Conservation (phyloP, 2,888 invertebrate species). For the Gryllus longicercus region DNA sequence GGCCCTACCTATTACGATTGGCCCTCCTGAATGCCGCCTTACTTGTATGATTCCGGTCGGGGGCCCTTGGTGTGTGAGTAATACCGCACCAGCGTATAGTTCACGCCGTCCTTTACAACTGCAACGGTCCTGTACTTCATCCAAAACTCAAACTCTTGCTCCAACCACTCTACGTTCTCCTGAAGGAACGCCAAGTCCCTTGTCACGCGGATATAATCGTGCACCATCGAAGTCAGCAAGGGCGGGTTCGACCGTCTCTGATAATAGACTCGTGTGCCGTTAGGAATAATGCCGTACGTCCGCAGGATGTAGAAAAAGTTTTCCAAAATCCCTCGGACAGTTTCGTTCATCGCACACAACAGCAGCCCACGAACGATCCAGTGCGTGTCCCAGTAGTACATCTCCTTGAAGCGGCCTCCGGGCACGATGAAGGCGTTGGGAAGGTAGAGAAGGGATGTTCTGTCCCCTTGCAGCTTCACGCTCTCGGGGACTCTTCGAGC, state of each 20-base stretch:
- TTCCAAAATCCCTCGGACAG: constrained; percentile 69
- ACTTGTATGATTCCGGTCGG: constrained; percentile 67
- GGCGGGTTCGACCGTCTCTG: constrained; percentile 68
- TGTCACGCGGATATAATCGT: constrained; percentile 63
- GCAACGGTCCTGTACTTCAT: constrained; percentile 55
- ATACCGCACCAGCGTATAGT: constrained; percentile 59
- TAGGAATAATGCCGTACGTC: constrained; percentile 68
- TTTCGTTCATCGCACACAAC: constrained; percentile 69
- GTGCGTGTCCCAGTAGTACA: constrained; percentile 86
- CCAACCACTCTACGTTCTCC: constrained; percentile 55
- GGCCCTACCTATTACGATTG: too few relatives aligned
- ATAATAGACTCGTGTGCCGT: constrained; percentile 80
- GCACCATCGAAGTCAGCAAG: constrained; percentile 66
- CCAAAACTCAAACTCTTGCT: constrained; percentile 65
- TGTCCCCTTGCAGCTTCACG: constrained; percentile 49
- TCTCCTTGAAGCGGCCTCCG: constrained; percentile 68
- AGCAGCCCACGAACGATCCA: constrained; percentile 81
- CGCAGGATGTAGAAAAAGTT: constrained; percentile 70
- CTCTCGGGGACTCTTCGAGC: constrained; percentile 58
- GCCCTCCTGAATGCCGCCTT: constrained; percentile 20
- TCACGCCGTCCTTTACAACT: constrained; percentile 50
- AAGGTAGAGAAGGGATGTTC: constrained; percentile 65
- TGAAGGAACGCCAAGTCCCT: constrained; percentile 60
- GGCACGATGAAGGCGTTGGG: constrained; percentile 66
- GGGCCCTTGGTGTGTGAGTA: constrained; percentile 61